Evolutionary conservation across 2,888 invertebrate genomes (phyloP).

Genomic region (Ptychoptera contaminata): DNA sequence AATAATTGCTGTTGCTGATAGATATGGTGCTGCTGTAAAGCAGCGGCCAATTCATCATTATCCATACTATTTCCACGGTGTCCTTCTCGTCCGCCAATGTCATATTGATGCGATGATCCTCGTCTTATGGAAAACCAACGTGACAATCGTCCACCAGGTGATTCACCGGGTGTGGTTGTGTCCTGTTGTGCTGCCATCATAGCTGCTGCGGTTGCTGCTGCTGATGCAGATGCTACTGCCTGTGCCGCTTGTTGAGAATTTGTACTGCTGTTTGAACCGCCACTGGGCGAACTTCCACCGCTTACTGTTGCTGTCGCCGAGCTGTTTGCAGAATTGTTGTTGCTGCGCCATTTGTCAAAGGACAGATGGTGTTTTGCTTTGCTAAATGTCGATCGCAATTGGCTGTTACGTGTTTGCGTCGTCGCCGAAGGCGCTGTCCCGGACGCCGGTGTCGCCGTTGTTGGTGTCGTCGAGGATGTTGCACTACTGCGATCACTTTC

Average conservation of each 20-base stretch:
- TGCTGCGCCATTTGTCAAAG: conserved; percentile 52
- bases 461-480: conserved; percentile 15
- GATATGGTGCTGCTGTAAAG: neutral
- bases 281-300: conserved; percentile 5
- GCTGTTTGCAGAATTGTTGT: conserved; percentile 16
- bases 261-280: conserved; percentile 2
- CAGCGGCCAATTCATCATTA: conserved; percentile 11
- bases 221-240: conserved; percentile 8
- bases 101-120: conserved; percentile 70
- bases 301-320: conserved; percentile 21
- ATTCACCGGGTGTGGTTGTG: conserved; percentile 45
- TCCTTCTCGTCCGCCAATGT: conserved; percentile 39
- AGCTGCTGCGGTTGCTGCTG: conserved; percentile 12
- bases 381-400: conserved; percentile 63
- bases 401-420: conserved; percentile 47
- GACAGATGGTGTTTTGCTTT: conserved; percentile 64
- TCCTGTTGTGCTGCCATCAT: conserved; percentile 18
- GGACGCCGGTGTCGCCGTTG: no score
- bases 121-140: conserved; percentile 82
- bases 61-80: conserved; percentile 21
- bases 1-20: neutral
- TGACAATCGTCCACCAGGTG: conserved; percentile 58
- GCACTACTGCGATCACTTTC: conserved; percentile 27
- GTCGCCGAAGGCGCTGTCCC: conserved; percentile 16
- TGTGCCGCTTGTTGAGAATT: conserved; percentile 19